Evolutionary conservation across 1,140 invertebrate genomes (phyloP).

Genomic region (Heliconius nattereri): DNA sequence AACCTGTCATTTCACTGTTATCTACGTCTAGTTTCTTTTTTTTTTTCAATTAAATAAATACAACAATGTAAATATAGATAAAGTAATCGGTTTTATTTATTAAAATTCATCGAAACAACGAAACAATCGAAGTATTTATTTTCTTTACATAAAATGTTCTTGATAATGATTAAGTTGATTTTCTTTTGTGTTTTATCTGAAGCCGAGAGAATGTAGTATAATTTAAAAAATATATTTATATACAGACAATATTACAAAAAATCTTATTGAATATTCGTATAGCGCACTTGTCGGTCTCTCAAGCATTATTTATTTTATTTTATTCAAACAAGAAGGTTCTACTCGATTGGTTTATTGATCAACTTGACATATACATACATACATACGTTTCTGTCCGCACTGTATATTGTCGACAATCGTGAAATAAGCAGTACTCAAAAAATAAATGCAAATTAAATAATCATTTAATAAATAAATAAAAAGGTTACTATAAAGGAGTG

Average conservation of each 20-base stretch:
- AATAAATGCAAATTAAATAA: background rate
- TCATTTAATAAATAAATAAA: background rate
- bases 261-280: background rate
- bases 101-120: too few species aligned
- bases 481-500: background rate
- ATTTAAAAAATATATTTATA: background rate
- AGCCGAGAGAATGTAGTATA: background rate
- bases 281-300: background rate
- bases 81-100: too few species aligned
- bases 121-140: too few species aligned
- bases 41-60: too few species aligned
- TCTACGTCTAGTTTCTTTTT: too few species aligned
- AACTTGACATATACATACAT: background rate
- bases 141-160: too few species aligned
- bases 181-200: background rate
- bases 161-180: background rate
- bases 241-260: background rate
- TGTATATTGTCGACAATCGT: background rate
- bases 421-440: background rate
- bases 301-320: background rate
- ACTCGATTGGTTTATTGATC: conserved; percentile 3
- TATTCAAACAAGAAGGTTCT: background rate
- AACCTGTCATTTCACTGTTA: too few species aligned
- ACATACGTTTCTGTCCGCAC: background rate
- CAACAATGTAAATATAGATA: too few species aligned